Percentiles rank a stretch among this genome's conserved stretches.
Conservation (phyloP, 1,140 invertebrate genomes). For the Bombus sylvicola region DNA sequence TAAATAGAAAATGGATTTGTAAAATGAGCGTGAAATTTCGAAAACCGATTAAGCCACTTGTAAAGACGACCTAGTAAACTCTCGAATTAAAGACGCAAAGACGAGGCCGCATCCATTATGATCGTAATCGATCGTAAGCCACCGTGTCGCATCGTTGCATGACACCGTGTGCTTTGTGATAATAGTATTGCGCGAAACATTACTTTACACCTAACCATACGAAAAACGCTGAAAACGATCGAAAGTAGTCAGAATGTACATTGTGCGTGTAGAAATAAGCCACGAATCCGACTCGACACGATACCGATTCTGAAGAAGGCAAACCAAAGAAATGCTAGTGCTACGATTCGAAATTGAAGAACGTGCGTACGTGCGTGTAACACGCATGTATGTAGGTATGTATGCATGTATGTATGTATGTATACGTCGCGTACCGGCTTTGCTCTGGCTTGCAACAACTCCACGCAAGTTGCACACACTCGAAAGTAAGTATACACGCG, state of each 20-base stretch:
- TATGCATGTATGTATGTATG: background rate
- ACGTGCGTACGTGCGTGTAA: background rate
- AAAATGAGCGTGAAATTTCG: background rate
- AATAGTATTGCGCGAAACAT: background rate
- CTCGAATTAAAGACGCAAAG: constrained; percentile 14
- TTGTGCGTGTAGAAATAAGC: background rate
- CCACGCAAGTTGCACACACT: background rate
- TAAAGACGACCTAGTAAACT: constrained; percentile 16
- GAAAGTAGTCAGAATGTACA: background rate
- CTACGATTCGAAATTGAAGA: background rate
- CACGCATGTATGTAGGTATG: background rate
- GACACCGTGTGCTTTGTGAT: background rate
- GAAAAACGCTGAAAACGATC: background rate
- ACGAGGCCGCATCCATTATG: constrained; percentile 8
- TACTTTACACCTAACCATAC: background rate
- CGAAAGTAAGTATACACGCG: background rate
- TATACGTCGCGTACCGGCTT: constrained; percentile 32
- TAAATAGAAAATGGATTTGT: background rate
- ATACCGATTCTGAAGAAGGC: background rate
- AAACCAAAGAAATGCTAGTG: background rate
- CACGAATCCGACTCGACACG: background rate
- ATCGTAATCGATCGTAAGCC: constrained; percentile 18
- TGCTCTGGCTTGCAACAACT: constrained; percentile 15
- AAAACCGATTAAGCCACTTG: background rate
- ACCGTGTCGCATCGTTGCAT: background rate